Base-by-base conservation (phyloP, 23 tunicate genomes). In the Ascidia mentula region DNA sequence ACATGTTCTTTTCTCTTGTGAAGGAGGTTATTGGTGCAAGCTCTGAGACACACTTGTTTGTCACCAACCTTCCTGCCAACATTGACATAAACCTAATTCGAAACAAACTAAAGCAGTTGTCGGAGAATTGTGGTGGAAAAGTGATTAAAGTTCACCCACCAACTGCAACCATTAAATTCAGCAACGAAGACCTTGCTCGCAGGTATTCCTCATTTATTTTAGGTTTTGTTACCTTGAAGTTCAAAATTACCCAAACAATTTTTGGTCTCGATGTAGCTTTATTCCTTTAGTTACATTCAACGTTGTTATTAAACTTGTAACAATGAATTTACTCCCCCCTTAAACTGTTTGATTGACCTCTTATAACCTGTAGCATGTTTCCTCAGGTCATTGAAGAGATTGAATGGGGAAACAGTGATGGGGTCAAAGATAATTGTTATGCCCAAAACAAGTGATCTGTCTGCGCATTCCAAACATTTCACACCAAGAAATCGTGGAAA, bases 401-500 rank as follows among this genome's bases (percentile, higher is more conserved):
- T 91, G 32, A 84, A 91, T 59, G 97, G 97, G 15, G 90, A 86
- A 72, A 78, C 70, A 36, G 91, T 91, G 0, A 39, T 85, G 59
- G 97, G 97, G 30, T 59, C 69, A 31, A 86, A 80, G 34, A 86
- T 86, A 18, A 33, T 38, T 53, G 85, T 86, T 18, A 76, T 34
- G 82, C 59, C 76, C 7, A 84, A 42, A 45, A 70, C 77, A 38
- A 59, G 86, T 69, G 75, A 59, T 46, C 31, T 82, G 72, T 82
- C 79, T 34, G 79, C 79, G 20, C 33, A 45, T 35, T 82, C 79
- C 17, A 82, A 73, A 34, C 86, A 82, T 28, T 73, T 82, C 24
- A 82, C 79, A 18, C 85, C 85, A 38, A 39, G 85, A 70, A 40
- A 38, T 4, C 38, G 69, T 6, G 32, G 69, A 1, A 36, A 77